phyloP scores from a whole-genome alignment of 2,888 invertebrate species.

The Carabus problematicus region DNA sequence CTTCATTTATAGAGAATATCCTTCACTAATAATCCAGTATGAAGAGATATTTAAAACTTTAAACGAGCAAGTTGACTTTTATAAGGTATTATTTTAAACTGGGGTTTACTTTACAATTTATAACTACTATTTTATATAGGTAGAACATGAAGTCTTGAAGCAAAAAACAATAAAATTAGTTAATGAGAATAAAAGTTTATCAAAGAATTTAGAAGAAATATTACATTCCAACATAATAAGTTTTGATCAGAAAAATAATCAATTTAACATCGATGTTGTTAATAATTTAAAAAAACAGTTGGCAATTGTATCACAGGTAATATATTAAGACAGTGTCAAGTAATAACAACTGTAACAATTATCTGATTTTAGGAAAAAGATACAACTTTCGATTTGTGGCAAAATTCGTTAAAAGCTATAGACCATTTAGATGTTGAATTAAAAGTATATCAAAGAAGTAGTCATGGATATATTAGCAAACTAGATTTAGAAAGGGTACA shows the following conservation, averaged over 20 bases:
- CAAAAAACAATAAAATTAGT: conserved; percentile 54
- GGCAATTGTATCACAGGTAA: conserved; percentile 53
- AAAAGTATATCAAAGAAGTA: conserved; percentile 60
- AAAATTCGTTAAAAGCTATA: conserved; percentile 71
- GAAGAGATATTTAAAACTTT: conserved; percentile 55
- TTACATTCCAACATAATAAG: conserved; percentile 43
- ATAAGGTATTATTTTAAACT: conserved; percentile 57
- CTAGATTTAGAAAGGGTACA: conserved; percentile 50
- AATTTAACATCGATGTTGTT: conserved; percentile 52
- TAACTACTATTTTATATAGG: conserved; percentile 47
- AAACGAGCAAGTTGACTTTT: conserved; percentile 63
- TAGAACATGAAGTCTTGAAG: conserved; percentile 52
- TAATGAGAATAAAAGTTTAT: conserved; percentile 56
- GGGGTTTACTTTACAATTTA: not conserved
- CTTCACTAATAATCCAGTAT: conserved; percentile 49
- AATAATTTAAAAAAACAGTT: conserved; percentile 57
- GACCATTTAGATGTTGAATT: conserved; percentile 73
- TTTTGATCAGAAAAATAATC: conserved; percentile 48
- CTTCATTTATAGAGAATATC: conserved; percentile 44
- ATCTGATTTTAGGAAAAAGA: conserved; percentile 67
- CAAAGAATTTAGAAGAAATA: conserved; percentile 48
- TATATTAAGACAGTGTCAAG: conserved; percentile 15
- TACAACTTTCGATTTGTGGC: conserved; percentile 70
- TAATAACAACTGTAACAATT: not conserved
- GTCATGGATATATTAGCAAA: conserved; percentile 52